Conservation (phyloP, 2,797 vertebrate genomes). For the Sternotherus odoratus region DNA sequence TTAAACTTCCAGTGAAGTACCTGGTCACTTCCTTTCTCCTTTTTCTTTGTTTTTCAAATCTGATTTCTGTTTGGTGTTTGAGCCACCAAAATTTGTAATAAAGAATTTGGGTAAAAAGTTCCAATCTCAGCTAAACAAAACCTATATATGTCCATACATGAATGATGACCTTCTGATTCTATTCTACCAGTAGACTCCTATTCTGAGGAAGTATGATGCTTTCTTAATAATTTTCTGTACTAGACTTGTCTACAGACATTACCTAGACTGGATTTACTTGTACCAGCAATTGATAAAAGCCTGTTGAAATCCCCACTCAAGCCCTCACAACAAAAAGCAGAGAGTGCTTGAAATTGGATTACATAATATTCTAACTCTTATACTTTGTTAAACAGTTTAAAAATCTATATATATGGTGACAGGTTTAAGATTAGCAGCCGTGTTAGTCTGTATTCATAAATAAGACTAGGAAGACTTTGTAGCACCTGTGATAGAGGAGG, state of each 20-base stretch:
- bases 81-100: background rate
- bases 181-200: background rate
- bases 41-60: background rate
- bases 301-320: slow-evolving; percentile 12
- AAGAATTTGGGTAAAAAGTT: background rate
- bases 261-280: slow-evolving; percentile 28
- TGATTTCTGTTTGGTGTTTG: background rate
- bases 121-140: background rate
- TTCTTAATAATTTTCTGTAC: slow-evolving; percentile 16
- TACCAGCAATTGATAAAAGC: background rate
- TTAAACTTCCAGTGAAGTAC: background rate
- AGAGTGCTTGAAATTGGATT: background rate
- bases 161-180: background rate
- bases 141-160: background rate
- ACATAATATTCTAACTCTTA: background rate
- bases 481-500: too few relatives aligned
- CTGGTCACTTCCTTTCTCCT: background rate
- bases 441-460: too few relatives aligned
- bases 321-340: background rate
- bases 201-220: background rate
- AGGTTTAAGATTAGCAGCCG: too few relatives aligned
- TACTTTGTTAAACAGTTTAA: background rate
- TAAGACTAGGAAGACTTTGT: too few relatives aligned
- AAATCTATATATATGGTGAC: background rate
- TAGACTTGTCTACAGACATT: background rate